These are phyloP conservation scores for Acridotheres tristis DNA, from an alignment of 2,797 vertebrate species.

Conservation along the genomic window DNA sequence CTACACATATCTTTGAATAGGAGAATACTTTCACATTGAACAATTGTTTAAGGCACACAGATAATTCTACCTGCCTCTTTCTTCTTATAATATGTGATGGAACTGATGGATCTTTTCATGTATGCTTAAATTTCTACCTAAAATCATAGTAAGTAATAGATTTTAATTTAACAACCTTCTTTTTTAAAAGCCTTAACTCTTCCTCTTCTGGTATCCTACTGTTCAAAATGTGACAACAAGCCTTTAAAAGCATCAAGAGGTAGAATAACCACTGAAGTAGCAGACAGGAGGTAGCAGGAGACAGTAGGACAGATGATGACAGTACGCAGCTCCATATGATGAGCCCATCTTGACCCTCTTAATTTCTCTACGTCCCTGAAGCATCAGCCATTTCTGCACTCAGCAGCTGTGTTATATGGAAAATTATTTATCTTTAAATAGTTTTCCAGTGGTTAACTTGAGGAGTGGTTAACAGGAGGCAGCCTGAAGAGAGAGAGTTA, in stretches of 20 bases:
- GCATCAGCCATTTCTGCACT: background rate
- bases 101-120: background rate
- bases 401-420: background rate
- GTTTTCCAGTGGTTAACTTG: background rate
- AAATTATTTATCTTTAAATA: background rate
- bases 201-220: background rate
- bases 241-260: background rate
- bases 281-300: background rate
- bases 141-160: background rate
- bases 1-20: background rate
- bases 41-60: background rate
- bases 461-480: background rate
- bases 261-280: background rate
- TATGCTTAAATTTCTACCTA: background rate
- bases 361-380: background rate
- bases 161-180: background rate
- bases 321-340: no score
- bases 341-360: background rate
- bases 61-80: background rate
- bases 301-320: background rate
- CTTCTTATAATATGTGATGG: background rate
- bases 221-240: background rate
- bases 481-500: background rate
- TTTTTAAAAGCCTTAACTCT: background rate
- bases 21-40: background rate